phyloP scores from a whole-genome alignment of 2,113 vertebrate species.

The Tupaia tana region DNA sequence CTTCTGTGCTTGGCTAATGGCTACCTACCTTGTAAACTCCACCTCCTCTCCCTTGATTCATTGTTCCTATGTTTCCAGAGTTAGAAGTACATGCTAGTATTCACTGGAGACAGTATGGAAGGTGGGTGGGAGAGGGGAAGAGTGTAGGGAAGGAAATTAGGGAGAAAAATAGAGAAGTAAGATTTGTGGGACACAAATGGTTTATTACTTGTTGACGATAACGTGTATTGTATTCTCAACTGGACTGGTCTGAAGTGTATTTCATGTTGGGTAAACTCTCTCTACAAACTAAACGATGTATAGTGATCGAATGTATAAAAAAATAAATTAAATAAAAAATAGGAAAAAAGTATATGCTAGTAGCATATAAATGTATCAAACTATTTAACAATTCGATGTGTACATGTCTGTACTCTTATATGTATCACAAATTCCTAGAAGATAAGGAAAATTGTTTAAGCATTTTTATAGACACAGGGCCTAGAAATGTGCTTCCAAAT shows the following conservation, averaged over 20 bases:
- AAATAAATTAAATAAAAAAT: too few species aligned
- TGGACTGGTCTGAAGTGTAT: too few species aligned
- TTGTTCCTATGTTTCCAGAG: background rate
- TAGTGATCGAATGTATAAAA: too few species aligned
- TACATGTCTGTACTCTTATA: background rate
- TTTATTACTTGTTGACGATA: too few species aligned
- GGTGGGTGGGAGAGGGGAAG: too few species aligned
- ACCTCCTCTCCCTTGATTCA: background rate
- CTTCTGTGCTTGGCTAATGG: background rate
- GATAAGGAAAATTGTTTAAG: background rate
- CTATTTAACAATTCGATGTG: background rate
- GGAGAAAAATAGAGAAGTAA: too few species aligned
- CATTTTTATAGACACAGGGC: background rate
- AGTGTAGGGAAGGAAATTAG: too few species aligned
- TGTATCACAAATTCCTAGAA: slow-evolving; percentile 1
- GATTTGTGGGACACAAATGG: too few species aligned
- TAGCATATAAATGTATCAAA: background rate
- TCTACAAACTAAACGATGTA: too few species aligned
- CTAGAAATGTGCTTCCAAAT: background rate
- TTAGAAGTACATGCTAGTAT: background rate
- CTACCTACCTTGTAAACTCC: background rate
- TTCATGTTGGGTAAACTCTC: too few species aligned
- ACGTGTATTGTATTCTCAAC: too few species aligned
- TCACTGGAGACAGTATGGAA: too few species aligned
- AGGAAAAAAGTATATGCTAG: background rate